Conservation (phyloP, 1,140 invertebrate genomes). For the Diabrotica virgifera region DNA sequence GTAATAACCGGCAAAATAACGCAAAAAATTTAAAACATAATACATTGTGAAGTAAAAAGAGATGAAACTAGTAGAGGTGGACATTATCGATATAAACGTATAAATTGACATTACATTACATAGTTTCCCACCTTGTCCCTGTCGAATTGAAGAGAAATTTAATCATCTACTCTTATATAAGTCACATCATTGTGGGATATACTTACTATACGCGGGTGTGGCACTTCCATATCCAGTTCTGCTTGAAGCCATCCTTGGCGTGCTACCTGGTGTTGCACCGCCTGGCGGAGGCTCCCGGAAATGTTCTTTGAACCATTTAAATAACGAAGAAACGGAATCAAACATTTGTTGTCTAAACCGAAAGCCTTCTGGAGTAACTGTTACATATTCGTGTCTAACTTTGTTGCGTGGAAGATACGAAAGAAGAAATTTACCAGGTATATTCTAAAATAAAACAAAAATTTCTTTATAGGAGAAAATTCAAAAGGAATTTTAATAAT, state of each 20-base stretch:
- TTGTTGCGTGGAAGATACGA: constrained; percentile 87
- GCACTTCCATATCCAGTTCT: constrained; percentile 61
- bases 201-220: constrained; percentile 38
- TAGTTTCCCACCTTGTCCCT: no score
- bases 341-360: constrained; percentile 87
- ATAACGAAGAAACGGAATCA: constrained; percentile 74
- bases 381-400: constrained; percentile 87
- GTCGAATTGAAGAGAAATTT: no score
- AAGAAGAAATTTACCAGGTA: constrained; percentile 92
- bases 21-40: no score
- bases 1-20: no score
- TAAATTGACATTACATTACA: no score
- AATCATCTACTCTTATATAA: no score
- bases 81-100: no score
- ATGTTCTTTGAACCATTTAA: constrained; percentile 98
- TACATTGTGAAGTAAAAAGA: no score
- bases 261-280: constrained; percentile 62
- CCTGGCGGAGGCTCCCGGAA: constrained; percentile 86
- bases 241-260: constrained; percentile 60
- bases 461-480: neutral
- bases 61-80: no score
- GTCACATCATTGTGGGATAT: neutral
- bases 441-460: constrained; percentile 57
- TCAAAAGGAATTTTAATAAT: no score
- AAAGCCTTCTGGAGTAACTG: constrained; percentile 89